Conservation (phyloP, 2,113 vertebrate species). For the Rana temporaria region DNA sequence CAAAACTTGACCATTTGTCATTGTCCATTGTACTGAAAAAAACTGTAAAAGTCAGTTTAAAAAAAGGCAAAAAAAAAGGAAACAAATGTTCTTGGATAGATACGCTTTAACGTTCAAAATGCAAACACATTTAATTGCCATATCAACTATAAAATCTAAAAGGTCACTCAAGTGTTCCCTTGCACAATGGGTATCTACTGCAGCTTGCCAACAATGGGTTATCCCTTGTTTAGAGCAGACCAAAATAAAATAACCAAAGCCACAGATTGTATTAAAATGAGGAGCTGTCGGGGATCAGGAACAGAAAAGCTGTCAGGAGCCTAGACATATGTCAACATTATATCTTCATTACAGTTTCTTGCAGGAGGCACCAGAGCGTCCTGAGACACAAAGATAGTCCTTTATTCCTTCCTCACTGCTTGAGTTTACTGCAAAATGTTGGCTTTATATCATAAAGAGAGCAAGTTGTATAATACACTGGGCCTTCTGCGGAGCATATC, state of each 20-base stretch:
- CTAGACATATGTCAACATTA: constrained; percentile 48
- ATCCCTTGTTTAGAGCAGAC: constrained; percentile 18
- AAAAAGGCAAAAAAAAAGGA: too few species aligned
- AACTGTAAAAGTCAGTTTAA: too few species aligned
- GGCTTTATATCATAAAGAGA: neutral
- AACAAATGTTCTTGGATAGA: too few species aligned
- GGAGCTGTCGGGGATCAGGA: constrained; percentile 51
- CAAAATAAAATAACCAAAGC: neutral
- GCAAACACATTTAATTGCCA: too few species aligned
- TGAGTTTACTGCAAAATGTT: neutral
- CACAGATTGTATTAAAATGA: constrained; percentile 51
- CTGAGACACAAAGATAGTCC: constrained; percentile 30
- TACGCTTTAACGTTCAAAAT: too few species aligned
- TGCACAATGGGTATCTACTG: neutral
- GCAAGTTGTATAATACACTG: neutral
- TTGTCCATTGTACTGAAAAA: too few species aligned
- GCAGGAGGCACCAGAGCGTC: constrained; percentile 28
- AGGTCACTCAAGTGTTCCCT: too few species aligned
- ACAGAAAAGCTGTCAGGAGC: constrained; percentile 41
- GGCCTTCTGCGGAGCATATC: neutral
- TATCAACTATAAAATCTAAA: too few species aligned
- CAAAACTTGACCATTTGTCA: too few species aligned
- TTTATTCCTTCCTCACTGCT: neutral
- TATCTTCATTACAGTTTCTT: constrained; percentile 49
- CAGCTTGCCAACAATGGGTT: constrained; percentile 22